Evolutionary conservation across 2,113 vertebrate species (phyloP).

Genomic region (Ictidomys tridecemlineatus): DNA sequence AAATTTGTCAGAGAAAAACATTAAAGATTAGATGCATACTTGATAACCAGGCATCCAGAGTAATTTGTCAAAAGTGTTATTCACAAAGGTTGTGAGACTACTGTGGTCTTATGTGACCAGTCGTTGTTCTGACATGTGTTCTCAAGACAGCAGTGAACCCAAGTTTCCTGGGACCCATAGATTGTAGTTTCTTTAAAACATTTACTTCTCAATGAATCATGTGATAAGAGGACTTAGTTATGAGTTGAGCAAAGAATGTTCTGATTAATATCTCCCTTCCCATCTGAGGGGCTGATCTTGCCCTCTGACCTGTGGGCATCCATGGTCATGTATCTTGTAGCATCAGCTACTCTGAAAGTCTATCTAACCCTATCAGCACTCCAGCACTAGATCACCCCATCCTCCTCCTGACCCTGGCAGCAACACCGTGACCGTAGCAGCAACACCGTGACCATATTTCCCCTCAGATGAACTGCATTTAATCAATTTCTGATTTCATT

Average conservation of each 20-base stretch:
- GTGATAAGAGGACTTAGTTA: constrained; percentile 68
- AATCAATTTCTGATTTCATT: constrained; percentile 85
- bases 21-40: not conserved
- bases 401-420: constrained; percentile 64
- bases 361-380: constrained; percentile 68
- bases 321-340: constrained; percentile 71
- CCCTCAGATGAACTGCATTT: constrained; percentile 78
- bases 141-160: not conserved
- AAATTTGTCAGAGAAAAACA: not conserved
- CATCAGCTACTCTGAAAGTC: constrained; percentile 61
- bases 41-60: not conserved
- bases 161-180: constrained; percentile 50
- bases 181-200: constrained; percentile 61
- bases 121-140: not conserved
- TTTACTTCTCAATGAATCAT: constrained; percentile 72
- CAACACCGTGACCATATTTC: constrained; percentile 62
- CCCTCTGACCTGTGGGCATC: constrained; percentile 68
- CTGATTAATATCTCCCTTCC: constrained; percentile 81
- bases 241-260: constrained; percentile 73
- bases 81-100: not conserved
- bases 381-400: constrained; percentile 76
- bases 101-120: not conserved
- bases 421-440: constrained; percentile 61
- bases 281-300: constrained; percentile 68
- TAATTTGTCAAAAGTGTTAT: constrained; percentile 51